These are phyloP conservation scores for Pterois miles DNA, from an alignment of 2,797 vertebrate species.

Conservation along the genomic window DNA sequence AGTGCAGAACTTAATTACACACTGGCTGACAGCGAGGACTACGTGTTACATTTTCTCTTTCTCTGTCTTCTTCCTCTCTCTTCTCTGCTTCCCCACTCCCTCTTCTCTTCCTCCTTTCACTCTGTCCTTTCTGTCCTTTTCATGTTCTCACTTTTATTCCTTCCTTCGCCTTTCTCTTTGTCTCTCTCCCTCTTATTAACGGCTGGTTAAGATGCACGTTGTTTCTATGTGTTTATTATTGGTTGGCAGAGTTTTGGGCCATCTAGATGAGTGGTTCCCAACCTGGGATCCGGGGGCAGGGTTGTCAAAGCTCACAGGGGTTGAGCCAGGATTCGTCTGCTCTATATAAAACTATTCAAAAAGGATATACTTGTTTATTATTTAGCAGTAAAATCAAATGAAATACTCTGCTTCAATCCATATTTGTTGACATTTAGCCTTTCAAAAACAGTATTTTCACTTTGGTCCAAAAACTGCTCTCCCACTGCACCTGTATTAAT, in stretches of 20 bases:
- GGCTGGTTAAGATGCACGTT: constrained; percentile 11
- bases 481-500: too few species aligned
- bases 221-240: not conserved
- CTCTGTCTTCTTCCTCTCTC: constrained; percentile 17
- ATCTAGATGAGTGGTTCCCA: not conserved
- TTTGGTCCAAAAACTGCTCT: too few species aligned
- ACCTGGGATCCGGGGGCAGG: too few species aligned
- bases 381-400: too few species aligned
- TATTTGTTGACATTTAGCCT: too few species aligned
- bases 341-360: too few species aligned
- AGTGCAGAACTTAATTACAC: constrained; percentile 80
- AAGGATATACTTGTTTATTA: too few species aligned
- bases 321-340: too few species aligned
- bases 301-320: too few species aligned
- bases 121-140: constrained; percentile 10
- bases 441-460: too few species aligned
- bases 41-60: constrained; percentile 54
- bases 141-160: constrained; percentile 25
- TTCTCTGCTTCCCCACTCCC: not conserved
- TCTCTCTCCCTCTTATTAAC: constrained; percentile 32
- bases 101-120: not conserved
- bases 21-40: constrained; percentile 71
- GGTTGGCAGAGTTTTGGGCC: not conserved
- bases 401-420: too few species aligned
- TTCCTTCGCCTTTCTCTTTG: constrained; percentile 22